Base-by-base conservation (phyloP, 2,888 invertebrate genomes). In the Dendrolimus houi region DNA sequence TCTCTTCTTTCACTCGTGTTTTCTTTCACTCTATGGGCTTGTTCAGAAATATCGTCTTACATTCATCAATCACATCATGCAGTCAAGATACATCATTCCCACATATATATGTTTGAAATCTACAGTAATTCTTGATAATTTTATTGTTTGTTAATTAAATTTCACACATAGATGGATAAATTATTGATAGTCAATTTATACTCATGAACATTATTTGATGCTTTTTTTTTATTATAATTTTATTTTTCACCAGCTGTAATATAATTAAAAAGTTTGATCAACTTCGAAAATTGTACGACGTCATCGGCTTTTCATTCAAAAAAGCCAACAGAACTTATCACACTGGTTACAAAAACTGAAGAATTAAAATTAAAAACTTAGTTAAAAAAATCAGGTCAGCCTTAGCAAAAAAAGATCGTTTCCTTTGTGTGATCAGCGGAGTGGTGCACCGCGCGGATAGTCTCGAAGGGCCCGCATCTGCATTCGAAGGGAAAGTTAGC, bases 341-440 rank as follows among this genome's bases (percentile, higher is more conserved):
- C 81, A 81, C 81, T 84, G 85, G 83, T 86, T 85, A 85, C 75
- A 80, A 12, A 47, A 77, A 79, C 77, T 67, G 67, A 79, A 81
- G 74, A 74, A 81, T 81, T 86, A 86, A 85, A 79, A 80, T 85
- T 83, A 85, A 83, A 85, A 76, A 87, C 85, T 85, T 87, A 86
- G 83, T 81, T 83, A 79, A 87, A 81, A 70, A 83, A 87, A 84
- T 81, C 77, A 80, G 75, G 82, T 83, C 90, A 90, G 90, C 90
- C 90, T 90, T 90, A 90, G 89, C 72, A 85, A 88, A 89, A 86
- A 85, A 88, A 89, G 85, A 87, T 85, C 82, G 81, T 84, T 85
- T 81, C 81, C 79, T 85, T 83, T 77, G 79, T 85, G 83, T 84
- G 75, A 79, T 77, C 75, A 29, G 29, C 29, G 29, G 77, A 77